Evolutionary conservation across 1,140 invertebrate species (phyloP).

Genomic region (Planococcus citri): DNA sequence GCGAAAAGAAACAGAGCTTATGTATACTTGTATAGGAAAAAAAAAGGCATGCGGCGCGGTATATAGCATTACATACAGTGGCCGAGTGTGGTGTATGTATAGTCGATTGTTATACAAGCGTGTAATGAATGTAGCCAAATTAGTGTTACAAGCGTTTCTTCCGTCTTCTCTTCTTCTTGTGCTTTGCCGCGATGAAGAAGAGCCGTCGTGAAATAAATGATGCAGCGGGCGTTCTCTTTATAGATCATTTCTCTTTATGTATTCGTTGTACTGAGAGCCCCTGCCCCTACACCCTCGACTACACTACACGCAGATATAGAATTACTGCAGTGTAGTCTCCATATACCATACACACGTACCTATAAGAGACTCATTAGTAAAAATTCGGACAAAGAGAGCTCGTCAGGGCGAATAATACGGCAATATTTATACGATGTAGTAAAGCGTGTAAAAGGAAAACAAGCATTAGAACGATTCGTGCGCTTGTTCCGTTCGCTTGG

Average conservation of each 20-base stretch:
- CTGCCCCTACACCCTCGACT: not conserved
- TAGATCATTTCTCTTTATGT: slow-evolving; percentile 5
- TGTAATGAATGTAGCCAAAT: slow-evolving; percentile 20
- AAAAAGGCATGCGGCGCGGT: not conserved
- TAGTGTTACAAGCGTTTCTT: slow-evolving; percentile 14
- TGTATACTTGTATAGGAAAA: too few species aligned
- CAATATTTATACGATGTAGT: too few species aligned
- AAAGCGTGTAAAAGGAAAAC: not conserved
- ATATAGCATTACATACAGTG: not conserved
- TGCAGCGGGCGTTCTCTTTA: slow-evolving; percentile 16
- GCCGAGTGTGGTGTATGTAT: not conserved
- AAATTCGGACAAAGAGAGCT: slow-evolving; percentile 17
- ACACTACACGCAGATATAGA: too few species aligned
- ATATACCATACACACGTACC: not conserved
- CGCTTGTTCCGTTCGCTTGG: not conserved
- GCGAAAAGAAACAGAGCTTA: too few species aligned
- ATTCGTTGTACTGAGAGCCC: not conserved
- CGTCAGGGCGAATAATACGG: slow-evolving; percentile 13
- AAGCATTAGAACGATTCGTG: not conserved
- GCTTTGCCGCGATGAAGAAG: not conserved
- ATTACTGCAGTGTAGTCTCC: not conserved
- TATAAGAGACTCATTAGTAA: slow-evolving; percentile 14
- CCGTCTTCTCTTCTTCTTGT: not conserved
- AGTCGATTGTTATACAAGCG: slow-evolving; percentile 4
- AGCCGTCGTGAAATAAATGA: slow-evolving; percentile 13